Base-by-base conservation (phyloP, 23 tunicate genomes). In the Trididemnum miniatum region DNA sequence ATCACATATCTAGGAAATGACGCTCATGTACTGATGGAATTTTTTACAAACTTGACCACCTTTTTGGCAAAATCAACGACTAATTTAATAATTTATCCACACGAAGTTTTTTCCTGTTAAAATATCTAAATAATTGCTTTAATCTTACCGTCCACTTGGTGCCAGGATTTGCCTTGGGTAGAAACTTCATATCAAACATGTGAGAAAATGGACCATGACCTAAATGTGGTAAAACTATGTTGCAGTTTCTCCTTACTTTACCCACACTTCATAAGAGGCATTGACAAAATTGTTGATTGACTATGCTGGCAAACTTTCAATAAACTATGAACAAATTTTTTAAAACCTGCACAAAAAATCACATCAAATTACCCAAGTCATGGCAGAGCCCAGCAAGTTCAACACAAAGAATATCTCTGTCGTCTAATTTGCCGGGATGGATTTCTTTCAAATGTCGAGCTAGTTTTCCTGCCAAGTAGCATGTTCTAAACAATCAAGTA, bases 121-220 rank as follows among this genome's bases (percentile, higher is more conserved):
- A n/a, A n/a, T n/a, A n/a, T n/a, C n/a, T n/a, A n/a, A n/a, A n/a
- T n/a, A n/a, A n/a, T n/a, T n/a, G n/a, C n/a, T n/a, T n/a, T n/a
- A n/a, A 76, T 28, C 88, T 57, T 65, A 84, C 88, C 31, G 76
- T 80, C 96, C 96, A 90, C 29, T 51, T 65, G 0, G 33, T 0
- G 34, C 44, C 35, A 31, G 71, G 74, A 20, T 71, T 40, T 23
- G 72, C 25, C 37, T 71, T 77, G 1, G 88, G 83, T 26, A 92
- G 40, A 51, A 92, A 87, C 34, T 77, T 72, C 33, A 54, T 28
- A 77, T 92, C 97, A 60, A 87, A 92, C 92, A 92, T 73, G 60
- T 92, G 97, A n/a, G 97, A 92, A 77, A 83, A 92, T 12, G 97
- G 92, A 1, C 97, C 97, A 87, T 92, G 97, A 25, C 97, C 92